Percentiles rank a stretch among this genome's conserved stretches.
Conservation (phyloP, 2,888 invertebrate species). For the Limnephilus auricula region DNA sequence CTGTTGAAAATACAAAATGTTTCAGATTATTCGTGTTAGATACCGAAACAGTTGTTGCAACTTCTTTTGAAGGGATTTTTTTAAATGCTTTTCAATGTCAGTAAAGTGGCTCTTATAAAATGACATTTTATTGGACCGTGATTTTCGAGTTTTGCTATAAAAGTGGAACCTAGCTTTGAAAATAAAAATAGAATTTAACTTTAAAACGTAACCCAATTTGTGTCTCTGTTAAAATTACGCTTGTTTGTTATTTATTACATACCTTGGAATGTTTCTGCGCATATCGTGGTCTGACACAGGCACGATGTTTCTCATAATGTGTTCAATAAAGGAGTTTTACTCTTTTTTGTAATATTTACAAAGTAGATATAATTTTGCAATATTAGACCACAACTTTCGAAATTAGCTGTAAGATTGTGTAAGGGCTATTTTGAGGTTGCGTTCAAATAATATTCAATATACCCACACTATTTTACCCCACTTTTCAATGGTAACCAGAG, state of each 20-base stretch:
- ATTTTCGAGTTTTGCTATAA: background rate
- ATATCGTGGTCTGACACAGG: too few species aligned
- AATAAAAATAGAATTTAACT: background rate
- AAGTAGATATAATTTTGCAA: too few species aligned
- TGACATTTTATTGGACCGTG: background rate
- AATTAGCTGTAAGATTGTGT: too few species aligned
- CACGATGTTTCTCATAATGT: too few species aligned
- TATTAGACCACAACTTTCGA: too few species aligned
- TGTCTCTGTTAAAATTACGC: background rate
- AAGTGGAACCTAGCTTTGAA: background rate
- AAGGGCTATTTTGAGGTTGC: too few species aligned
- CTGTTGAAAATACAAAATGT: background rate
- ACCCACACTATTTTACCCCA: too few species aligned
- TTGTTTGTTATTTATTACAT: background rate
- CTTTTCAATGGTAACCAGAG: background rate
- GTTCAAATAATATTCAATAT: too few species aligned
- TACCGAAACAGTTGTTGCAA: background rate
- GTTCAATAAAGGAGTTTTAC: too few species aligned
- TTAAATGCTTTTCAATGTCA: background rate
- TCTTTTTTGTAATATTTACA: too few species aligned
- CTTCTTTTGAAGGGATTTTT: background rate
- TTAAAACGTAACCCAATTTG: background rate
- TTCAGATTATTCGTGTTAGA: background rate
- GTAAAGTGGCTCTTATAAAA: background rate
- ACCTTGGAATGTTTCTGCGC: too few species aligned